Evolutionary conservation across 1,140 invertebrate species (phyloP).

Genomic region (Aphelinus certus): DNA sequence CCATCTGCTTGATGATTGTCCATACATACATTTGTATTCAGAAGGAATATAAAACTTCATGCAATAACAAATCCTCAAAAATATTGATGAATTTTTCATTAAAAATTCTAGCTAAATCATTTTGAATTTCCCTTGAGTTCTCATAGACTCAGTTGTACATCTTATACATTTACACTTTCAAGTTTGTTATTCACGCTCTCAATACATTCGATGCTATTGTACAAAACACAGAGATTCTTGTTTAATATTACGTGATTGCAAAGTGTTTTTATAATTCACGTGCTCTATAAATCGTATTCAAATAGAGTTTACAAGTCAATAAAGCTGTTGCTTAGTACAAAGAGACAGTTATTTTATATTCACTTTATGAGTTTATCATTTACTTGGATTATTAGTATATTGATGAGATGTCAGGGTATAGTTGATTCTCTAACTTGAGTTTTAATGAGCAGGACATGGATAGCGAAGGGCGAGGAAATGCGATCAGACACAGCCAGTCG

Average conservation of each 20-base stretch:
- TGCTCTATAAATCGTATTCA: constrained; percentile 30
- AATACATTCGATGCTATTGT: constrained; percentile 55
- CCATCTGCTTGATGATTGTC: too few species aligned
- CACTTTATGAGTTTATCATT: constrained; percentile 28
- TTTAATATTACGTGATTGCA: constrained; percentile 61
- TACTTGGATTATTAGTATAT: constrained; percentile 56
- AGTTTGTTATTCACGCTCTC: constrained; percentile 33
- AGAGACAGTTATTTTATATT: constrained; percentile 61
- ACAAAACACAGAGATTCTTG: constrained; percentile 61
- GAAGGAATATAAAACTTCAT: too few species aligned
- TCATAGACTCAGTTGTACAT: constrained; percentile 25
- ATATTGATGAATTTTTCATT: too few species aligned
- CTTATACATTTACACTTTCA: constrained; percentile 22
- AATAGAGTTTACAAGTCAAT: constrained; percentile 42
- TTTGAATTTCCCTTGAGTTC: constrained; percentile 32
- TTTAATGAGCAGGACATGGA: constrained; percentile 49
- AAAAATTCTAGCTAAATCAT: constrained; percentile 10
- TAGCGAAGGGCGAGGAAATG: constrained; percentile 49
- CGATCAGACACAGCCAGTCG: constrained; percentile 40
- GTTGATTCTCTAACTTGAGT: constrained; percentile 47
- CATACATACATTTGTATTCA: too few species aligned
- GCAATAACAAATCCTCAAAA: too few species aligned
- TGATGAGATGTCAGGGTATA: constrained; percentile 55
- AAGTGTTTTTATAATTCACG: constrained; percentile 50
- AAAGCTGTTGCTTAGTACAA: constrained; percentile 65